A percentile compares a stretch with the other conserved stretches of the same genome.
Evolutionary conservation across 2,888 invertebrate genomes (phyloP).

Genomic region (Dynastes tityus): DNA sequence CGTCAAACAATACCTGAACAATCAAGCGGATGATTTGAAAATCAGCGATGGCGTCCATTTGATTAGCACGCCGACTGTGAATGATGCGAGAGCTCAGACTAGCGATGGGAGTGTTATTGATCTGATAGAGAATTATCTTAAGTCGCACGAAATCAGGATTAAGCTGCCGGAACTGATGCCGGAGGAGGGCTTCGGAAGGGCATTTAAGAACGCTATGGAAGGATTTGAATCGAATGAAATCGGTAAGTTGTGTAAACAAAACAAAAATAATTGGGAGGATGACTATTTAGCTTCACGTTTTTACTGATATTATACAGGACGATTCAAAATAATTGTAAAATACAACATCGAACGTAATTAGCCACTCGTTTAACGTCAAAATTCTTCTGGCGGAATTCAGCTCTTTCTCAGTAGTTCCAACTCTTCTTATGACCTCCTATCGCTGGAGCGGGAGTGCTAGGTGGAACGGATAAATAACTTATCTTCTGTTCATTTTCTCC

Average conservation of each 20-base stretch:
- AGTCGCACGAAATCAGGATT: conserved; percentile 82
- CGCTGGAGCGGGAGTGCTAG: no score
- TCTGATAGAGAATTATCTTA: conserved; percentile 78
- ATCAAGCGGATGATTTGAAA: conserved; percentile 73
- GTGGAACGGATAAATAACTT: no score
- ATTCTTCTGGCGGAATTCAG: no score
- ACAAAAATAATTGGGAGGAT: neutral
- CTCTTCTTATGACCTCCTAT: no score
- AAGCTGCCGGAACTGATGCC: conserved; percentile 81
- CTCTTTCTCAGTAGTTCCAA: no score
- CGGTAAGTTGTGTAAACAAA: conserved; percentile 67
- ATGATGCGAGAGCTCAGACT: conserved; percentile 69
- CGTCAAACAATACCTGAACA: conserved; percentile 73
- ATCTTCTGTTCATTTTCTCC: no score
- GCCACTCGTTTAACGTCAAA: no score
- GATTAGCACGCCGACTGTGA: conserved; percentile 73
- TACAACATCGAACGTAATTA: no score
- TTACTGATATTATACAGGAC: no score
- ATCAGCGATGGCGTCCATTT: conserved; percentile 79
- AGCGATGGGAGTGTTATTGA: conserved; percentile 75
- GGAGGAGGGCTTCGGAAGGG: conserved; percentile 73
- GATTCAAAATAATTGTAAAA: no score
- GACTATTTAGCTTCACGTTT: neutral
- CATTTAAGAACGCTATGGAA: conserved; percentile 75
- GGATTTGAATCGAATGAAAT: conserved; percentile 70